These are phyloP conservation scores for Eleutherodactylus coqui DNA, from an alignment of 2,797 vertebrate genomes.

Conservation along the genomic window DNA sequence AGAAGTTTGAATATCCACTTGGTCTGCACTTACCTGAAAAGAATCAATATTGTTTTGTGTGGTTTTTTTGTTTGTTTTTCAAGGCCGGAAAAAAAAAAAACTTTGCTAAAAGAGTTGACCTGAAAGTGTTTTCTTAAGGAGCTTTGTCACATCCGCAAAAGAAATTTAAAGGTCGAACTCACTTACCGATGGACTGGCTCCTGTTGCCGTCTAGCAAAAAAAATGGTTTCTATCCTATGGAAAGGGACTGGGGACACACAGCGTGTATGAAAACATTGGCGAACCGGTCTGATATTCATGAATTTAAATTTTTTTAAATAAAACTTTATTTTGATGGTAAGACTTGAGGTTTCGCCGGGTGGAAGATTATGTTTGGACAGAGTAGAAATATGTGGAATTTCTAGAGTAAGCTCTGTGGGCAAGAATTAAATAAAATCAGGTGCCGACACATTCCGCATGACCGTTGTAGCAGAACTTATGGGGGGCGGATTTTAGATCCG, in stretches of 20 bases:
- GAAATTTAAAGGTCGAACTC: background rate
- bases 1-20: background rate
- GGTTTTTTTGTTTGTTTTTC: background rate
- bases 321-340: background rate
- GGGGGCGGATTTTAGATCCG: no score
- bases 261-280: background rate
- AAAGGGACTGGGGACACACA: background rate
- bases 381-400: no score
- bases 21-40: background rate
- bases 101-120: background rate
- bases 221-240: background rate
- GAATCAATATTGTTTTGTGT: background rate
- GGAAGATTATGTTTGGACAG: no score
- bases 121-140: background rate
- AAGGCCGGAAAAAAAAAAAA: background rate
- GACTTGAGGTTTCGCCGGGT: background rate
- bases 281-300: background rate
- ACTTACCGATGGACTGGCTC: background rate
- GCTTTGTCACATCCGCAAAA: background rate
- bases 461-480: no score
- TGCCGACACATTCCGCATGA: no score
- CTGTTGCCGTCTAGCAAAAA: background rate
- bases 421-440: no score
- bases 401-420: no score
- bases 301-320: background rate